Conservation (phyloP, 2,113 vertebrate species). For the Ornithorhynchus anatinus region DNA sequence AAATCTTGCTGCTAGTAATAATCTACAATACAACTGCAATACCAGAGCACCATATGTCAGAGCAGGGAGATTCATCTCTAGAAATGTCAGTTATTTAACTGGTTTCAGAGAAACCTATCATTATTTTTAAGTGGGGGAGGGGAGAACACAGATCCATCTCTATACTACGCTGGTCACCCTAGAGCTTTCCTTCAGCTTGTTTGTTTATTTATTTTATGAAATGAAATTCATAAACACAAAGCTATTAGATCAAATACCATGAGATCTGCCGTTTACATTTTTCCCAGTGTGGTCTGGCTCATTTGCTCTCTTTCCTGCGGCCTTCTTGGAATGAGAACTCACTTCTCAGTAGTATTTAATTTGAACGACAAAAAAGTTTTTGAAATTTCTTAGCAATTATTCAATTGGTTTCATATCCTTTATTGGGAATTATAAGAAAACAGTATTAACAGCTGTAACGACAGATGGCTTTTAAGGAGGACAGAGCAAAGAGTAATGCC, state of each 20-base stretch:
- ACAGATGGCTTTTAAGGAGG: not conserved
- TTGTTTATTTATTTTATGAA: slow-evolving; percentile 19
- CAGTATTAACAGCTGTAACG: not conserved
- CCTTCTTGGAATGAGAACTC: not conserved
- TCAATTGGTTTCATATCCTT: not conserved
- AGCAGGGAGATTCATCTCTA: slow-evolving; percentile 17
- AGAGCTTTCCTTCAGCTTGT: not conserved
- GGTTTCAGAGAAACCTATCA: slow-evolving; percentile 49
- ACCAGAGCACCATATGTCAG: slow-evolving; percentile 36
- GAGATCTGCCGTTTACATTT: not conserved
- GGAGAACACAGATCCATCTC: slow-evolving; percentile 2
- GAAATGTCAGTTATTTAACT: slow-evolving; percentile 44
- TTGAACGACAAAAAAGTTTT: not conserved
- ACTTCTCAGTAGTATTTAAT: not conserved
- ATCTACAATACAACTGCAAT: slow-evolving; percentile 40
- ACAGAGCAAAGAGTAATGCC: not conserved
- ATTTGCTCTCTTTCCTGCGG: not conserved
- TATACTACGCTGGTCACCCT: not conserved
- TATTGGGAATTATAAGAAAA: not conserved
- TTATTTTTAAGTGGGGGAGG: slow-evolving; percentile 45
- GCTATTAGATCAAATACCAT: not conserved
- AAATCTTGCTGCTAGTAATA: slow-evolving; percentile 53
- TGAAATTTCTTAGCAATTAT: slow-evolving; percentile 1
- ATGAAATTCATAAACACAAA: slow-evolving; percentile 11
- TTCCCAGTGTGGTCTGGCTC: not conserved